Evolutionary conservation across 2,113 vertebrate genomes (phyloP).

Genomic region (Podarcis raffonei): DNA sequence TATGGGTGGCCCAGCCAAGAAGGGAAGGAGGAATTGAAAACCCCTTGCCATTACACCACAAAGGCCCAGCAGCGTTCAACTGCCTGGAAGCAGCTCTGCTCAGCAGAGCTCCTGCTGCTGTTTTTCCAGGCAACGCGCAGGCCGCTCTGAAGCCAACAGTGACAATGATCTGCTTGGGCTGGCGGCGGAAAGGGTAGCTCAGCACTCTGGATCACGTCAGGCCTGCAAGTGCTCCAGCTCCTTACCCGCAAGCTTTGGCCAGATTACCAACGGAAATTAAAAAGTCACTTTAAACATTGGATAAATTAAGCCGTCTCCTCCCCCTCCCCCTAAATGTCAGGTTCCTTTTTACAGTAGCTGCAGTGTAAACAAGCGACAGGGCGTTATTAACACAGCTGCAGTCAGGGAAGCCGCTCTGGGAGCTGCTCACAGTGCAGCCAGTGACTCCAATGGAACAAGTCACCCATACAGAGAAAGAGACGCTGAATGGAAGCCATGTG

Average conservation of each 20-base stretch:
- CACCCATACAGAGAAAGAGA: accelerated
- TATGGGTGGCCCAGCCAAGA: too few relatives aligned
- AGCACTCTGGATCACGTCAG: not conserved
- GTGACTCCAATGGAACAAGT: accelerated
- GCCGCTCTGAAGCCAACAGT: not conserved
- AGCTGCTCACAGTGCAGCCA: not conserved
- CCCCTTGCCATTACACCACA: not conserved
- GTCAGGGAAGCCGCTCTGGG: not conserved
- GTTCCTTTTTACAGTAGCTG: not conserved
- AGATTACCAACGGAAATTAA: slow-evolving; percentile 13
- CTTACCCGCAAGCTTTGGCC: not conserved
- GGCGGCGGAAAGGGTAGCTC: not conserved
- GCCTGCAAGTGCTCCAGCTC: not conserved
- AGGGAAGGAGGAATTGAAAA: not conserved
- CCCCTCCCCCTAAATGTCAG: not conserved
- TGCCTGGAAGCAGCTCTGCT: too few relatives aligned
- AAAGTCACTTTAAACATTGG: not conserved
- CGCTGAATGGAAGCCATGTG: accelerated
- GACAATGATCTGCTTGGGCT: not conserved
- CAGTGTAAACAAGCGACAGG: not conserved
- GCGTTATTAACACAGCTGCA: not conserved
- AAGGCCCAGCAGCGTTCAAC: not conserved
- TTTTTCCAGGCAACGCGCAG: not conserved
- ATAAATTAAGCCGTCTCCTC: slow-evolving; percentile 5
- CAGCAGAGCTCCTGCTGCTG: not conserved